A percentile compares a stretch with the other conserved stretches of the same genome.
phyloP scores from a whole-genome alignment of 2,797 vertebrate genomes.

The Triplophysa bombifrons region DNA sequence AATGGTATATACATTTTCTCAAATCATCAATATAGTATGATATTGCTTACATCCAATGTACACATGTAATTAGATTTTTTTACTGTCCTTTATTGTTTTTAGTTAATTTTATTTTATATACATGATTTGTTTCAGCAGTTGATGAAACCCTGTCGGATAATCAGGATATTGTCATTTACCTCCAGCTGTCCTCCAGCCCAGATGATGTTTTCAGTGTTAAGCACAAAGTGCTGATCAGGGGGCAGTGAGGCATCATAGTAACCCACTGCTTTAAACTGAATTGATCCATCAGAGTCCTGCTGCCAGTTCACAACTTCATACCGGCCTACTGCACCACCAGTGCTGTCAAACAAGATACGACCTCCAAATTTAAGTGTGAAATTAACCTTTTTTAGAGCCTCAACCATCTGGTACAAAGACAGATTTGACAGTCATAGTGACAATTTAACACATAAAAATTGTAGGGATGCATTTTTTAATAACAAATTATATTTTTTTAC shows the following conservation, averaged over 20 bases:
- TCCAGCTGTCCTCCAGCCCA: conserved; percentile 68
- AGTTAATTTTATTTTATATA: background rate
- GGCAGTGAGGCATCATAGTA: conserved; percentile 73
- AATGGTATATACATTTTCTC: no score
- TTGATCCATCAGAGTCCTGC: conserved; percentile 56
- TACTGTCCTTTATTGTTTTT: background rate
- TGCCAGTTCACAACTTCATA: conserved; percentile 80
- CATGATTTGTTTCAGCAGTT: background rate
- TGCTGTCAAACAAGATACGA: conserved; percentile 73
- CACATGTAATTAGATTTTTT: no score
- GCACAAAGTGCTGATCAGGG: conserved; percentile 66
- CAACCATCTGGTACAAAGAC: conserved; percentile 62
- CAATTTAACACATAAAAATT: background rate
- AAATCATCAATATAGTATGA: no score
- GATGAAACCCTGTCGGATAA: background rate
- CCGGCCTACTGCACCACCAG: conserved; percentile 68
- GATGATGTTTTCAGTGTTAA: conserved; percentile 63
- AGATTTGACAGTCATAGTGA: background rate
- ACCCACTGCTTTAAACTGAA: conserved; percentile 74
- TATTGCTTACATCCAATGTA: no score
- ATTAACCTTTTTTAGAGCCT: conserved; percentile 71
- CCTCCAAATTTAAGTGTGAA: conserved; percentile 70
- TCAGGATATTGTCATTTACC: conserved; percentile 48
- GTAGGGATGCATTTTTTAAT: conserved; percentile 5
- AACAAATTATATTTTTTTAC: conserved; percentile 52